Evolutionary conservation across 2,888 invertebrate species (phyloP).

Genomic region (Eupithecia tripunctaria): DNA sequence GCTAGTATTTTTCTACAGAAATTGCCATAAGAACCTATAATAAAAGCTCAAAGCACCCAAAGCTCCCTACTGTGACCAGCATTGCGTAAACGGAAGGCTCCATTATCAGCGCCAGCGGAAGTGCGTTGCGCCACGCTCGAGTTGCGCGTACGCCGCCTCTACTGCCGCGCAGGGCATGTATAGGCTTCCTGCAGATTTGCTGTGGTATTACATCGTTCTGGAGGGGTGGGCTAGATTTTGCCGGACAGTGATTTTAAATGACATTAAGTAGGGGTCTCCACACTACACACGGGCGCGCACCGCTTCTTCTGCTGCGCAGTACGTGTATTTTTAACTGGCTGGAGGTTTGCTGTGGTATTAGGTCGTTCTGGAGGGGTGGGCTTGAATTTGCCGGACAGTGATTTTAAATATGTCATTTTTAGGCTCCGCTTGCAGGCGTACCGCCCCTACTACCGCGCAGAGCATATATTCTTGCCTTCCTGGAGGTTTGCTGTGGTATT

Average conservation of each 20-base stretch:
- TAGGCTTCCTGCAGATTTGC: slow-evolving; percentile 6
- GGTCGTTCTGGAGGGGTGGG: not conserved
- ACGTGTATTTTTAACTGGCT: slow-evolving; percentile 7
- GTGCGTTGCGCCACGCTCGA: slow-evolving; percentile 35
- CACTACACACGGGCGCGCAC: too few species aligned
- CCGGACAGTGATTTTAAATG: not conserved
- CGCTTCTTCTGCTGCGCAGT: slow-evolving; percentile 15
- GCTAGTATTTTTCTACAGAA: not conserved
- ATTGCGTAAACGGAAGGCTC: slow-evolving; percentile 41
- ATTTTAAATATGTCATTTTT: not conserved
- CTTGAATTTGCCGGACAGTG: not conserved
- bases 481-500: not conserved
- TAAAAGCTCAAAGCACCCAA: slow-evolving; percentile 17
- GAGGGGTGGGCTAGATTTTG: not conserved
- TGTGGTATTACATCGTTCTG: not conserved
- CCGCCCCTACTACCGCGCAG: slow-evolving; percentile 18
- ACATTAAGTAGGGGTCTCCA: too few species aligned
- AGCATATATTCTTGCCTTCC: slow-evolving; percentile 10
- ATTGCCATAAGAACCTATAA: not conserved
- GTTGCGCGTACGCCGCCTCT: slow-evolving; percentile 10
- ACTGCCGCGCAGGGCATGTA: slow-evolving; percentile 15
- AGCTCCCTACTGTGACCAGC: slow-evolving; percentile 11
- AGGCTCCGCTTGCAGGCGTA: too few species aligned
- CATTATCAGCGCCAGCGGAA: slow-evolving; percentile 39
- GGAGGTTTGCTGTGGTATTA: not conserved